These are phyloP conservation scores for rabbit (Oryctolagus cuniculus) DNA, from an alignment of 2,113 vertebrate species.

Conservation along the genomic window mOryCun1.1 NC_091438.1:136769001-136769500, in stretches of 20 bases:
- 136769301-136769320: conserved; percentile 13
- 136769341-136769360: neutral
- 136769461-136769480: neutral
- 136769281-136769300: conserved; percentile 39
- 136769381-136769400: conserved; percentile 24
- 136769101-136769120: neutral
- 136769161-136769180: conserved; percentile 29
- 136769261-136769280: neutral
- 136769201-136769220: neutral
- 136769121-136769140: conserved; percentile 8
- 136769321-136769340: neutral
- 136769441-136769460: neutral
- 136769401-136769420: conserved; percentile 85
- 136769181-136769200: conserved; percentile 31
- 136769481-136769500: neutral
- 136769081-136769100: conserved; percentile 30
- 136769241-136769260: neutral
- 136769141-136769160: conserved; percentile 7
- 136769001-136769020: conserved; percentile 19
- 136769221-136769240: neutral
- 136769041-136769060: neutral
- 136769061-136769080: conserved; percentile 24
- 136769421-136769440: conserved; percentile 52
- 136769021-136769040: neutral
- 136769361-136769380: conserved; percentile 1